Base-by-base conservation (phyloP, 1,140 invertebrate genomes). In the Neodiprion virginianus region DNA sequence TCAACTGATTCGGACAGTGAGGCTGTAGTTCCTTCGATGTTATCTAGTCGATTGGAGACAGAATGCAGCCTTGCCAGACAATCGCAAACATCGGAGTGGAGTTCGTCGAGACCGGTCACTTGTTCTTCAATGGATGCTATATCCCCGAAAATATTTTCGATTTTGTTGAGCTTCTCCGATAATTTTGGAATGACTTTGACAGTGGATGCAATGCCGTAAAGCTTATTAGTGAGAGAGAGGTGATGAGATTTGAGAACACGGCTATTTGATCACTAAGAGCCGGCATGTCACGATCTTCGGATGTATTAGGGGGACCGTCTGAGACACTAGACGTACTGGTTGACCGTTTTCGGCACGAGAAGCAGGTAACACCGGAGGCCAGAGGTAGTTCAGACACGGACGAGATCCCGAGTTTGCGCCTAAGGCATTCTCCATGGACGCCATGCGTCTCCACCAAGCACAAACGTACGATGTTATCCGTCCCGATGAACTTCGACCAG, bases 361-460 rank as follows among this genome's bases (percentile, higher is more conserved):
- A 69, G n/a, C 68, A 69, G 68, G 40, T 7, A 48, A 17, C 17
- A 17, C 17, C 17, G 17, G 17, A 17, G 17, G 17, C 17, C 17
- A 17, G 17, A 17, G 17, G 17, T n/a, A 69, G 68, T 69, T 69
- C 68, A 14, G 68, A 28, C 68, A 69, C 48, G 7, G 68, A 21
- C 5, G 21, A 10, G 7, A 69, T 69, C 12, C 17, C 17, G 7
- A 69, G 68, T n/a, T 48, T 9, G 48, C 14, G 40, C 68, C 48
- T 69, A 48, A 69, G 10, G 23, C 68, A 69, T 47, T 17, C 68
- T 11, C 68, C 48, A 14, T 69, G 68, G 17, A 69, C 40, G 48
- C 68, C 68, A 28, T 69, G 68, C 5, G n/a, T 23, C 8, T 69
- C 68, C 7, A 69, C n/a, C 5, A 7, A 10, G 21, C 68, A 69